phyloP scores from a whole-genome alignment of 1,140 invertebrate genomes.

The Drosophila nebulosa region DNA sequence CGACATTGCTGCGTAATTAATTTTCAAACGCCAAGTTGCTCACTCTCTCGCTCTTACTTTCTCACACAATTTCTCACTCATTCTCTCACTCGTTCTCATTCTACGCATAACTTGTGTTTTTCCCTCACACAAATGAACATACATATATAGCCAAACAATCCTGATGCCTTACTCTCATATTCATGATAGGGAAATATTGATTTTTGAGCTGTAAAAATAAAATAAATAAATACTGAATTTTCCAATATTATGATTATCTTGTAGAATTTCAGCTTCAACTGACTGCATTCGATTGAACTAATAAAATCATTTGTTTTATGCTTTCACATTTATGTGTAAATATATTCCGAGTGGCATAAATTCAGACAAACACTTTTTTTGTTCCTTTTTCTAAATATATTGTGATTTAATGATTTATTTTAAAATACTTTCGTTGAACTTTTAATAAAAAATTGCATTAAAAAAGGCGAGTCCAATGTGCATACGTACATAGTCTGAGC shows the following conservation, averaged over 20 bases:
- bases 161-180: neutral
- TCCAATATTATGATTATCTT: no score
- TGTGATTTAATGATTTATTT: no score
- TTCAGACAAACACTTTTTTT: no score
- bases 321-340: no score
- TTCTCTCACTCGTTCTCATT: neutral
- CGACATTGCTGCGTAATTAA: conserved; percentile 56
- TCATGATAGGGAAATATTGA: neutral
- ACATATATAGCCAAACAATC: no score
- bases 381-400: no score
- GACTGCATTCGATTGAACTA: no score
- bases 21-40: conserved; percentile 17
- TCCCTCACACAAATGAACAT: neutral
- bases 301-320: no score
- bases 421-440: no score
- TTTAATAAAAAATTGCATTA: neutral
- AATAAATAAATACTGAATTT: no score
- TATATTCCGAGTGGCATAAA: no score
- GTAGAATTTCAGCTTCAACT: no score
- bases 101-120: neutral
- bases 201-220: neutral
- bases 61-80: neutral
- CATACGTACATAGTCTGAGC: neutral
- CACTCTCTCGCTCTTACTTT: neutral
- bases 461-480: neutral